Percentiles rank a stretch among this genome's conserved stretches.
phyloP scores from a whole-genome alignment of 2,888 invertebrate species.

The Trichopria drosophilae region DNA sequence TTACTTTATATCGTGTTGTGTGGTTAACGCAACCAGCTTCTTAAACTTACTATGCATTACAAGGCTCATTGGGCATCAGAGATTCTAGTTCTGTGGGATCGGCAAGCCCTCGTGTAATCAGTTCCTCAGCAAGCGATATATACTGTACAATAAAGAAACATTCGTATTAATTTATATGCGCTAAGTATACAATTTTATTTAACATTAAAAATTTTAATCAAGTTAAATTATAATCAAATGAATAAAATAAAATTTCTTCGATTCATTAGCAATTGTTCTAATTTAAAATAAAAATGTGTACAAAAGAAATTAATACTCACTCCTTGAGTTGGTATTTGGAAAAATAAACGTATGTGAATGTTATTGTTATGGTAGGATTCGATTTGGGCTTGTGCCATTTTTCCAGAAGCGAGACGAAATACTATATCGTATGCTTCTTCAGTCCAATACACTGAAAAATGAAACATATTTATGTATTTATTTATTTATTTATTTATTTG shows the following conservation, averaged over 20 bases:
- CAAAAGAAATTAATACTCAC: too few relatives aligned
- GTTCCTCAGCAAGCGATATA: conserved; percentile 83
- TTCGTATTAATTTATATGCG: background rate
- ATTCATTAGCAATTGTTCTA: background rate
- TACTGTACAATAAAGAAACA: conserved; percentile 66
- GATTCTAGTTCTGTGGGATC: conserved; percentile 65
- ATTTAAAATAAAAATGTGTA: background rate
- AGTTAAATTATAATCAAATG: too few relatives aligned
- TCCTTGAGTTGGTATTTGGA: conserved; percentile 76
- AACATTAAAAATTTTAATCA: too few relatives aligned
- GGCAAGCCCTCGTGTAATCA: conserved; percentile 82
- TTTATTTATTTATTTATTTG: background rate
- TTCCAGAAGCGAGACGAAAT: conserved; percentile 78
- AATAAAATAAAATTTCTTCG: too few relatives aligned
- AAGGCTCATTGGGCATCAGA: conserved; percentile 36
- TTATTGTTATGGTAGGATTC: conserved; percentile 80
- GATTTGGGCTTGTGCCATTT: conserved; percentile 86
- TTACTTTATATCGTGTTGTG: too few relatives aligned
- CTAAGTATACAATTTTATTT: background rate
- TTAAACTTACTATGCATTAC: conserved; percentile 30
- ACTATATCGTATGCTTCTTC: conserved; percentile 77
- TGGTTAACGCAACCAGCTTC: too few relatives aligned
- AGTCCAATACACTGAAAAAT: conserved; percentile 66
- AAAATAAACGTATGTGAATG: conserved; percentile 77
- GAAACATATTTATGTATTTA: background rate